phyloP scores from a whole-genome alignment of 2,113 vertebrate species.

The Meles meles region DNA sequence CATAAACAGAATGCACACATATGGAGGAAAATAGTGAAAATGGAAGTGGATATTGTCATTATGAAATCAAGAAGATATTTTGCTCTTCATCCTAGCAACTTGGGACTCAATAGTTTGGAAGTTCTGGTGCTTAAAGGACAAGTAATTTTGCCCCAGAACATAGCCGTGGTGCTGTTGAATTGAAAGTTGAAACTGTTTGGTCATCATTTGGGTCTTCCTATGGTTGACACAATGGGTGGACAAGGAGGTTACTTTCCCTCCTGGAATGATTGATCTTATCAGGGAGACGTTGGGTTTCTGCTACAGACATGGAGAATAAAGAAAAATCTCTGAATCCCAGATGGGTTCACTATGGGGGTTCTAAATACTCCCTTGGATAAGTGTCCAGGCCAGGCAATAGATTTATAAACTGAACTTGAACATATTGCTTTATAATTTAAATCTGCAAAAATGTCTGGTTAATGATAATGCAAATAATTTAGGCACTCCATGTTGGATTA shows the following conservation, averaged over 20 bases:
- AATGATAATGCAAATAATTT: not conserved
- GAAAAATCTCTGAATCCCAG: not conserved
- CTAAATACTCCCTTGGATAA: not conserved
- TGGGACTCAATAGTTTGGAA: not conserved
- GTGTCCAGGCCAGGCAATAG: not conserved
- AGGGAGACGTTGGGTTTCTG: not conserved
- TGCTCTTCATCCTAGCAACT: not conserved
- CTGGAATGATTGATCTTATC: not conserved
- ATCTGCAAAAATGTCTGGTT: not conserved
- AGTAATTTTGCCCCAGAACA: not conserved
- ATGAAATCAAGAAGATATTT: not conserved
- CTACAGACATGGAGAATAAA: not conserved
- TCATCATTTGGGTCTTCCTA: not conserved
- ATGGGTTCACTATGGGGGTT: not conserved
- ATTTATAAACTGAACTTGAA: not conserved
- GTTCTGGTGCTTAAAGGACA: not conserved
- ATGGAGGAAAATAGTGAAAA: not conserved
- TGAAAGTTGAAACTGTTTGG: not conserved
- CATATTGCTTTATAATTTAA: not conserved
- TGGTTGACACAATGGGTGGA: not conserved
- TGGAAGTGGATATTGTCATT: not conserved
- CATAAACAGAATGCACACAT: not conserved
- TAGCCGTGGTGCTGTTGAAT: not conserved
- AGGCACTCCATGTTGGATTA: not conserved
- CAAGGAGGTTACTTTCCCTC: not conserved